These are phyloP conservation scores for Dermatophagoides farinae DNA, from an alignment of 1,140 invertebrate species.

Conservation along the genomic window DNA sequence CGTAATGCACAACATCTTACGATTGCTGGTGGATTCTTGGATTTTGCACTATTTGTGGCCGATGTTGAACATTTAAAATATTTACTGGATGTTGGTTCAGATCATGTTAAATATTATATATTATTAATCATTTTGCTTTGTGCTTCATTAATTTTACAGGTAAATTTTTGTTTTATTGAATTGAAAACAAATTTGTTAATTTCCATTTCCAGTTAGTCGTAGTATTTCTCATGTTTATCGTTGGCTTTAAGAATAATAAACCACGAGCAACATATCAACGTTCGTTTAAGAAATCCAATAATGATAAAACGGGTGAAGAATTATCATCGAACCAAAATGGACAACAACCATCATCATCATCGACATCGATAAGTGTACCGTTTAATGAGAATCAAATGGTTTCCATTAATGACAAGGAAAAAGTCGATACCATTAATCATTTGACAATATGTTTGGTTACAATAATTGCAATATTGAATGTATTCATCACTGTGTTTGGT, in stretches of 20 bases:
- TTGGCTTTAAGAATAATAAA: constrained; percentile 3
- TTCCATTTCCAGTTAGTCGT: neutral
- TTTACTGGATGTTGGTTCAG: neutral
- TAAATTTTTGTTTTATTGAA: neutral
- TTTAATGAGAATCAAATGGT: neutral
- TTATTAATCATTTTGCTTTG: neutral
- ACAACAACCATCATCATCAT: too few relatives aligned
- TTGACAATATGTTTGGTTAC: neutral
- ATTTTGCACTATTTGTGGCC: constrained; percentile 7
- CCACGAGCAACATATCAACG: neutral
- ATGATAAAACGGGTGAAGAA: neutral
- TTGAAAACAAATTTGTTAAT: neutral
- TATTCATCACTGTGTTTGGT: constrained; percentile 7
- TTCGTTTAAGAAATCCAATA: neutral
- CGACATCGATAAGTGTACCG: too few relatives aligned
- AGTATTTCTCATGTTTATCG: constrained; percentile 3
- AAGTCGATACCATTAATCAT: neutral
- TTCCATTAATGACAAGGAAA: neutral
- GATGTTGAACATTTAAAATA: constrained; percentile 11
- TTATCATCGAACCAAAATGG: too few relatives aligned
- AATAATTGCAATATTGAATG: constrained; percentile 6
- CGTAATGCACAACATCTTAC: neutral
- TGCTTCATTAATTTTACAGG: constrained; percentile 2
- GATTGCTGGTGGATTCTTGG: constrained; percentile 8
- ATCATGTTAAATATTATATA: constrained; percentile 5